These are phyloP conservation scores for Nemapogon koenigi DNA, from an alignment of 2,888 invertebrate species.

Conservation along the genomic window DNA sequence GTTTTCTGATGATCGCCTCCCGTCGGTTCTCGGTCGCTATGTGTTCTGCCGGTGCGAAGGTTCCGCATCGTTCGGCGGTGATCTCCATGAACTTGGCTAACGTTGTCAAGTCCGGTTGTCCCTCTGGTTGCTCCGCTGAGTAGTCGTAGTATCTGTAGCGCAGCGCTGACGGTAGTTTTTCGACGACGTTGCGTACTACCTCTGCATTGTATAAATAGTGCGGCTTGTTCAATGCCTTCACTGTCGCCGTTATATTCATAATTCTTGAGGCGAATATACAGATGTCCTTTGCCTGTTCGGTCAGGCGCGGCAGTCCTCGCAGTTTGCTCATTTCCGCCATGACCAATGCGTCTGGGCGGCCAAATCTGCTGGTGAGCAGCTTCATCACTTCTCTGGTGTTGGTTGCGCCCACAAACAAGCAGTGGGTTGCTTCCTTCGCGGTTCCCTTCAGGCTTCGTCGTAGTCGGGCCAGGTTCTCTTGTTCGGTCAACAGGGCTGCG, in stretches of 20 bases:
- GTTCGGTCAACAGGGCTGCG: too few species aligned
- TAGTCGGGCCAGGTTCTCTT: too few species aligned
- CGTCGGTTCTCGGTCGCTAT: not conserved
- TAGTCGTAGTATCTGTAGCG: slow-evolving; percentile 2
- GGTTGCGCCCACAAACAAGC: too few species aligned
- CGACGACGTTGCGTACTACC: too few species aligned
- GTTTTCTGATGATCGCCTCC: not conserved
- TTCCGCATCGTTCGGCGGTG: not conserved
- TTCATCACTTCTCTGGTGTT: too few species aligned
- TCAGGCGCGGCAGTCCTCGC: not conserved
- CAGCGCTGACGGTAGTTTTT: slow-evolving; percentile 1
- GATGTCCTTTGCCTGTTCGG: not conserved
- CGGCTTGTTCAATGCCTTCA: not conserved
- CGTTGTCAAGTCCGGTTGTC: not conserved
- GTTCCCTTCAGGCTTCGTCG: too few species aligned
- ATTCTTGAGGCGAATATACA: too few species aligned
- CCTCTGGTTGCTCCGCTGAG: not conserved
- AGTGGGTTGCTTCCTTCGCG: too few species aligned
- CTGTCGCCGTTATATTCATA: not conserved
- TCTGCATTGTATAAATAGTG: not conserved
- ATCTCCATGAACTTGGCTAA: too few species aligned
- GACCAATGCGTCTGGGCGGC: too few species aligned
- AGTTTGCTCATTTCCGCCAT: too few species aligned
- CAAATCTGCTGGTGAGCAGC: too few species aligned
- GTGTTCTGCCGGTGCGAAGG: not conserved